Evolutionary conservation across 1,140 invertebrate species (phyloP).

Genomic region (Drosophila fuyamai): DNA sequence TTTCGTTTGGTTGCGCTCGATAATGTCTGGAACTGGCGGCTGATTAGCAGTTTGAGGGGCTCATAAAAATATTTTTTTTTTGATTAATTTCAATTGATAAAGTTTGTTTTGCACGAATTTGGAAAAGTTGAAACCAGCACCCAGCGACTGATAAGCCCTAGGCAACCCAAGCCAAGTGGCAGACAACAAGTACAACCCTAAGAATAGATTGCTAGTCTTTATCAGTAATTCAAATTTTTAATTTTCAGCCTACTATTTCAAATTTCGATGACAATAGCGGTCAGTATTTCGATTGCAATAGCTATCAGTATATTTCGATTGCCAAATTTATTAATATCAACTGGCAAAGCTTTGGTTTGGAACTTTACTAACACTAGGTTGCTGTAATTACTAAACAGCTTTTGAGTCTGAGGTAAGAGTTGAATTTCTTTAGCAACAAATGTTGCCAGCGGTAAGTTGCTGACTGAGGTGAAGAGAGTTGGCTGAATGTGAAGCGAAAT

Average conservation of each 20-base stretch:
- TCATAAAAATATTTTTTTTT: conserved; percentile 48
- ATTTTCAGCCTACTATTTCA: background rate
- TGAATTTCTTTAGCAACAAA: conserved; percentile 35
- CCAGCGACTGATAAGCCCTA: conserved; percentile 33
- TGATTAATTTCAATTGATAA: conserved; percentile 75
- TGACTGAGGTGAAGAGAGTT: conserved; percentile 35
- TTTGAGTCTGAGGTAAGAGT: conserved; percentile 11
- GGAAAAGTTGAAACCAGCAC: conserved; percentile 16
- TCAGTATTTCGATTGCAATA: background rate
- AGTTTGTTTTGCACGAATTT: conserved; percentile 53
- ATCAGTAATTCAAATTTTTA: conserved; percentile 19
- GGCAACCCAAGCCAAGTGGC: conserved; percentile 9
- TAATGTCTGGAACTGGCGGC: conserved; percentile 33
- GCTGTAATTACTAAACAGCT: background rate
- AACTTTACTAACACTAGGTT: background rate
- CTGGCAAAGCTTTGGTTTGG: background rate
- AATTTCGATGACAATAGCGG: background rate
- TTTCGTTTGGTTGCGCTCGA: conserved; percentile 30
- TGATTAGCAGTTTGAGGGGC: conserved; percentile 56
- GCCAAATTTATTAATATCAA: conserved; percentile 1
- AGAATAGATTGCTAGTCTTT: conserved; percentile 16
- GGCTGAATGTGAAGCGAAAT: conserved; percentile 57
- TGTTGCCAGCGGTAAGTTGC: conserved; percentile 40
- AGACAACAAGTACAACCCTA: conserved; percentile 20
- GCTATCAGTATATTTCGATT: no score